Percentiles rank a stretch among this genome's conserved stretches.
These are phyloP conservation scores for Bufo bufo DNA, from an alignment of 2,113 vertebrate species.

Conservation along the genomic window DNA sequence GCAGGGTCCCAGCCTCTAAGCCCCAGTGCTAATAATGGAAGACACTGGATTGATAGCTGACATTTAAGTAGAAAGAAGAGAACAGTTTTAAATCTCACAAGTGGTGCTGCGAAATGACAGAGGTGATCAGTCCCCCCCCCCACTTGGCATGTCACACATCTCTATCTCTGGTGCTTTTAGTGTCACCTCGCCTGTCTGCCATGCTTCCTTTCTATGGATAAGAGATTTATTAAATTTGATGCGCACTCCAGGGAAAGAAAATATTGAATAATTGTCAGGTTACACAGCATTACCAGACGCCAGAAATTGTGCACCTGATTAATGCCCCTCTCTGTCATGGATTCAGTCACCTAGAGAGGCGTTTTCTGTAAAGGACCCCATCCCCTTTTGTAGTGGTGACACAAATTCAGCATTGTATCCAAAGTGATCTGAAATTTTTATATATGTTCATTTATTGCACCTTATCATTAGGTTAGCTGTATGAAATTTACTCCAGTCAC, in stretches of 20 bases:
- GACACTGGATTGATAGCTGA: not conserved
- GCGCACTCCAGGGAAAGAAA: not conserved
- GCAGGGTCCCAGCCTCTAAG: not conserved
- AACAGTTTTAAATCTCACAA: not conserved
- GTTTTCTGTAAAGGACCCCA: not conserved
- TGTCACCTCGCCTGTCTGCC: constrained; percentile 15
- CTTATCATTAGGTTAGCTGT: not conserved
- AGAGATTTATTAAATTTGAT: constrained; percentile 35
- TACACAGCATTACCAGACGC: constrained; percentile 61
- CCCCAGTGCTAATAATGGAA: not conserved
- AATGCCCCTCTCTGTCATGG: constrained; percentile 57
- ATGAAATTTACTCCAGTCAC: not conserved
- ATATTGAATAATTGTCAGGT: constrained; percentile 38
- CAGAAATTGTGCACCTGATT: constrained; percentile 60
- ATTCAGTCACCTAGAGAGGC: constrained; percentile 13
- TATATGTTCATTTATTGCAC: not conserved
- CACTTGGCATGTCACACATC: not conserved
- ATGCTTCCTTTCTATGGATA: not conserved
- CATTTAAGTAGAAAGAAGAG: not conserved
- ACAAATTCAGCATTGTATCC: not conserved
- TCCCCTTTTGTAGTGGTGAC: not conserved
- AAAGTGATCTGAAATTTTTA: not conserved
- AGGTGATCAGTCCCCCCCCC: not conserved
- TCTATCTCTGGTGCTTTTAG: not conserved
- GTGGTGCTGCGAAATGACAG: not conserved